phyloP scores from a whole-genome alignment of 2,888 invertebrate genomes.

The Eupithecia subumbrata region DNA sequence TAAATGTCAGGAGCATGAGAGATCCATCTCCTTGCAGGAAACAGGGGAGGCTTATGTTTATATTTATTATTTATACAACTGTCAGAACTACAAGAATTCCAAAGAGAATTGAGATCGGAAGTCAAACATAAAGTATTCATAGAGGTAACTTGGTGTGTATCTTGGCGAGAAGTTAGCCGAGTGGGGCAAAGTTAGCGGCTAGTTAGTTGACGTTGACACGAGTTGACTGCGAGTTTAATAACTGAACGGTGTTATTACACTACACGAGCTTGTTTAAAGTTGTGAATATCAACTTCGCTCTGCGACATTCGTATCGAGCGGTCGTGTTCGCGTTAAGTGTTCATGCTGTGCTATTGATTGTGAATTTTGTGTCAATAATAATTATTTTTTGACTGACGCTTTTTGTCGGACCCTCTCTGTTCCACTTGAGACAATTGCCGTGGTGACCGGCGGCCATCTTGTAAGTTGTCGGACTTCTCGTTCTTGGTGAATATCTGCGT shows the following conservation, averaged over 20 bases:
- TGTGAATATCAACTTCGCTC: no score
- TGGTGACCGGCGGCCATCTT: no score
- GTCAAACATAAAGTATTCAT: slow-evolving; percentile 31
- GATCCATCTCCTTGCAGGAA: not conserved
- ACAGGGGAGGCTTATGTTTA: not conserved
- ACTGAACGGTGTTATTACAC: not conserved
- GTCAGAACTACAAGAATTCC: slow-evolving; percentile 16
- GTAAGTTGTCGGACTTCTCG: no score
- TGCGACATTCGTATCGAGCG: no score
- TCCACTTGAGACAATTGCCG: no score
- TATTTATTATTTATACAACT: slow-evolving; percentile 12
- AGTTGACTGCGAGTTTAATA: slow-evolving; percentile 11
- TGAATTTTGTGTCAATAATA: no score
- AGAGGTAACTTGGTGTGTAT: slow-evolving; percentile 23
- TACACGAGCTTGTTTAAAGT: slow-evolving; percentile 3
- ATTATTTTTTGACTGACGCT: no score
- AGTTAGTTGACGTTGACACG: slow-evolving; percentile 9
- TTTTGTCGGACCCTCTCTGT: no score
- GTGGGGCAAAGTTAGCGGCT: slow-evolving; percentile 11
- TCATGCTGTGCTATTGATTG: no score
- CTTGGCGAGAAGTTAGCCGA: slow-evolving; percentile 16
- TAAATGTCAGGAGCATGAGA: not conserved
- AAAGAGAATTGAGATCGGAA: slow-evolving; percentile 18
- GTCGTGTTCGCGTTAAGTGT: no score
- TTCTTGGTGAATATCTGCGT: no score